Conservation (phyloP, 2,888 invertebrate species). For the Tenthredo mesomela region DNA sequence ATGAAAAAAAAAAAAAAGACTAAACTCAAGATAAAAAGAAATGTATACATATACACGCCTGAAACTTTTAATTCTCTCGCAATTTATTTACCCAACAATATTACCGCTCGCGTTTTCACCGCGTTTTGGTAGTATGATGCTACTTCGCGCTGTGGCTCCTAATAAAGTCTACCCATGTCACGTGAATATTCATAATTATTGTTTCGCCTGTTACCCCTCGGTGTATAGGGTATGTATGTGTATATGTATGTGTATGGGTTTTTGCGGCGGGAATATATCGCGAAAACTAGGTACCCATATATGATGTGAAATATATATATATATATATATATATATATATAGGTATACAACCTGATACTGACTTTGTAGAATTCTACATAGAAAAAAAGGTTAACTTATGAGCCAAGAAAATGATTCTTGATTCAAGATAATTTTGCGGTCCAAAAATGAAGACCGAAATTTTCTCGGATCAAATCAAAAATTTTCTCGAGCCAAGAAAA, state of each 20-base stretch:
- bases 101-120: conserved; percentile 21
- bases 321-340: not conserved
- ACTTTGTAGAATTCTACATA: not conserved
- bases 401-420: no score
- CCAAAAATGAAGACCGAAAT: no score
- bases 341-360: not conserved
- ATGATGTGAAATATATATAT: no score
- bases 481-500: no score
- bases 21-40: not conserved
- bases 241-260: not conserved
- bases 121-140: not conserved
- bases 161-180: conserved; percentile 24
- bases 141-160: not conserved
- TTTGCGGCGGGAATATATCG: not conserved
- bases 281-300: not conserved
- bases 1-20: not conserved
- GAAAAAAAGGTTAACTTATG: no score
- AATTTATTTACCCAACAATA: conserved; percentile 19
- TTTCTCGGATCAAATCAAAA: no score
- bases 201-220: not conserved
- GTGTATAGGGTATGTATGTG: not conserved
- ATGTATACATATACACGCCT: not conserved
- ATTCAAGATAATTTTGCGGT: no score
- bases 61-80: conserved; percentile 15
- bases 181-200: conserved; percentile 44